phyloP scores from a whole-genome alignment of 2,888 invertebrate species.

The Stictocephala bisonia region DNA sequence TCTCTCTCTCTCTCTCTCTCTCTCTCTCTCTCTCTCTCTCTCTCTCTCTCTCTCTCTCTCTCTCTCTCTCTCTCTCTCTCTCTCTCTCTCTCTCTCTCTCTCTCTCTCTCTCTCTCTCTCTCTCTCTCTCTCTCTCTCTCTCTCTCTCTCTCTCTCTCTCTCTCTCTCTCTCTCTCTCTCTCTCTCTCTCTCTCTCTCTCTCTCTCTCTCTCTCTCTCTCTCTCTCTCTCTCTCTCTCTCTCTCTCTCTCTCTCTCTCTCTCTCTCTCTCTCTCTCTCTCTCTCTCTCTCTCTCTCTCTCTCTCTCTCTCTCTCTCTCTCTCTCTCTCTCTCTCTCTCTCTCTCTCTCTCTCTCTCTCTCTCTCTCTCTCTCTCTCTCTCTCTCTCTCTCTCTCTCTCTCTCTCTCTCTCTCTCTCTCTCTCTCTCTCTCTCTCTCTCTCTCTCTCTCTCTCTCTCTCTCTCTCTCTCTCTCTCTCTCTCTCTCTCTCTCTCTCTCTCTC shows the following conservation, averaged over 20 bases:
- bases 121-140: conserved; percentile 6
- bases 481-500: conserved; percentile 10
- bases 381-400: not conserved
- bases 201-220: conserved; percentile 38
- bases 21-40: conserved; percentile 6
- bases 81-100: not conserved
- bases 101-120: conserved; percentile 3
- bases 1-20: conserved; percentile 3
- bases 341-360: not conserved
- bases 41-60: not conserved
- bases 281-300: conserved; percentile 23
- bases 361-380: not conserved
- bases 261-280: conserved; percentile 42
- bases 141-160: not conserved
- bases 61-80: conserved; percentile 12
- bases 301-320: conserved; percentile 26
- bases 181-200: conserved; percentile 41
- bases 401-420: not conserved
- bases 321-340: not conserved
- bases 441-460: conserved; percentile 3
- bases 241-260: conserved; percentile 41
- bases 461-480: conserved; percentile 16
- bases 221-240: conserved; percentile 1
- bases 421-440: not conserved
- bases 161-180: conserved; percentile 35